phyloP scores from a whole-genome alignment of 2,797 vertebrate species.

The Parauchenoglanis punctatus region DNA sequence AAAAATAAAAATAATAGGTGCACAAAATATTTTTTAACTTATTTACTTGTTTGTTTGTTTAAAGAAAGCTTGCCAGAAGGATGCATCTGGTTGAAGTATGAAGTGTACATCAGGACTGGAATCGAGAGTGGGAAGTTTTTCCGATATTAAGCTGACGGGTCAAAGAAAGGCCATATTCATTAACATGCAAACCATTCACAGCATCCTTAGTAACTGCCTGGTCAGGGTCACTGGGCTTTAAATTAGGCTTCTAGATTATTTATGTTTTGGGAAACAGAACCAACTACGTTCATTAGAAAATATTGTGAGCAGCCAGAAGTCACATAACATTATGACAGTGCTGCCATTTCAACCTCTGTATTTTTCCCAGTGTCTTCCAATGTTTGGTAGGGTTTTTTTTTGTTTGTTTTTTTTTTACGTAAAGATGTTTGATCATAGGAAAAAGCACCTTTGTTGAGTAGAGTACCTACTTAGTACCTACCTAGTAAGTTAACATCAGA shows the following conservation, averaged over 20 bases:
- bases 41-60: neutral
- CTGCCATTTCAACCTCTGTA: neutral
- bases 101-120: neutral
- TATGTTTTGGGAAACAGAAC: neutral
- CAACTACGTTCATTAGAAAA: neutral
- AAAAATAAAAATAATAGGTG: neutral
- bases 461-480: neutral
- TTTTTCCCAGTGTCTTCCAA: neutral
- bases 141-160: neutral
- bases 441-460: neutral
- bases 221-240: neutral
- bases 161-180: neutral
- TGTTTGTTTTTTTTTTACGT: neutral
- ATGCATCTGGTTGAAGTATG: neutral
- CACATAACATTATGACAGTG: neutral
- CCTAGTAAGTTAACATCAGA: neutral
- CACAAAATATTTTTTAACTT: neutral
- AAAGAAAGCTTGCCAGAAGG: neutral
- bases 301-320: neutral
- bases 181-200: neutral
- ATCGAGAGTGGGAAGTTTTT: neutral
- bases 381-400: neutral
- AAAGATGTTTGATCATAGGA: neutral
- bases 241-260: neutral
- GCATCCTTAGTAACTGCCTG: neutral